Conservation (phyloP, 2,797 vertebrate genomes). For the Zalophus californianus region DNA sequence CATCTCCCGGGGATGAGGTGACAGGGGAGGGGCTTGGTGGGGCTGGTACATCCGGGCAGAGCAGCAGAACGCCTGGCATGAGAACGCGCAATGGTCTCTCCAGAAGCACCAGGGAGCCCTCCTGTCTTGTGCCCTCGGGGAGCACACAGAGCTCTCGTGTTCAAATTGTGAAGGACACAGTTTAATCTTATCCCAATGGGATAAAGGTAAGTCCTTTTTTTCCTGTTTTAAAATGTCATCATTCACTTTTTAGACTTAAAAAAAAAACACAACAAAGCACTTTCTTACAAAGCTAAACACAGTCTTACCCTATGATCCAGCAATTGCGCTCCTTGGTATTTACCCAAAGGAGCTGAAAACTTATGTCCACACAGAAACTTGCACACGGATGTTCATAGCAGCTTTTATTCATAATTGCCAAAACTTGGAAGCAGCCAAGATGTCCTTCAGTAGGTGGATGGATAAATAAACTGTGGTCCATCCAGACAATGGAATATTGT, state of each 20-base stretch:
- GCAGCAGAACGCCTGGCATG: background rate
- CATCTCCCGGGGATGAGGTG: background rate
- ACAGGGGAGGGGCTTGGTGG: too few species aligned
- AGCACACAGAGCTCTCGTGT: accelerated
- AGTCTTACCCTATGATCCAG: accelerated
- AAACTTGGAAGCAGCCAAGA: background rate
- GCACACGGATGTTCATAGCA: background rate
- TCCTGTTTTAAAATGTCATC: background rate
- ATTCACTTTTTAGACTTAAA: background rate
- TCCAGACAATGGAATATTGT: too few species aligned
- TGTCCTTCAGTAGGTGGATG: accelerated
- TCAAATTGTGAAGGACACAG: background rate
- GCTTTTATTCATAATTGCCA: background rate
- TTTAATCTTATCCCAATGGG: background rate
- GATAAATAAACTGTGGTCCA: accelerated
- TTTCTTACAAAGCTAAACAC: background rate
- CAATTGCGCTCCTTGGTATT: accelerated
- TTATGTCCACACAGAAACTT: background rate
- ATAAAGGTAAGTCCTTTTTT: background rate
- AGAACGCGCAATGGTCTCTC: background rate
- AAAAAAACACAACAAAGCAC: background rate
- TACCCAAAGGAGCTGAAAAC: background rate
- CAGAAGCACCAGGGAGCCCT: accelerated
- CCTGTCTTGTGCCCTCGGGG: accelerated
- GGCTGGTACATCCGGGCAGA: background rate